phyloP scores from a whole-genome alignment of 1,140 invertebrate species.

The Heterodera carotae region DNA sequence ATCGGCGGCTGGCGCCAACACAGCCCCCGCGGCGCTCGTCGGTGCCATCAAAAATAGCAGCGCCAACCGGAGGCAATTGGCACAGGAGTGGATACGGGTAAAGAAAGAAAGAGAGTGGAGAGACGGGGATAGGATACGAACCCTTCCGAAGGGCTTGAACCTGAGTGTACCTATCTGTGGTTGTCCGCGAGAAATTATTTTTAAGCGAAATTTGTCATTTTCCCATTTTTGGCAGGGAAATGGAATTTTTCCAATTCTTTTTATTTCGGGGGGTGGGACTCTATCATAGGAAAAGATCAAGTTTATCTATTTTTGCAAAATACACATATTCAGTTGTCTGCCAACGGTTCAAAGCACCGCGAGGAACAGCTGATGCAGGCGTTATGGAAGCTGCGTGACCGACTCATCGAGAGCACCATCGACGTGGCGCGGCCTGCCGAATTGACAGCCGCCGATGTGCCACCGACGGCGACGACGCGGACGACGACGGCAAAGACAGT shows the following conservation, averaged over 20 bases:
- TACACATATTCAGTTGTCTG: constrained; percentile 1
- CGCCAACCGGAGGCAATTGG: background rate
- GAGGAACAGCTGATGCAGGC: constrained; percentile 18
- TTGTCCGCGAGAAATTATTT: no score
- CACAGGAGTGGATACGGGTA: constrained; percentile 26
- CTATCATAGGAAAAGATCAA: no score
- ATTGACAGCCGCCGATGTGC: background rate
- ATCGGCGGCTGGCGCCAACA: background rate
- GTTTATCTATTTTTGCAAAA: no score
- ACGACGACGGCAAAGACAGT: no score
- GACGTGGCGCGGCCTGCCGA: constrained; percentile 4
- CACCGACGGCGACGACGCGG: background rate
- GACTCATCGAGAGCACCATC: constrained; percentile 21
- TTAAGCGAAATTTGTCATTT: no score
- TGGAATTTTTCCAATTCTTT: no score
- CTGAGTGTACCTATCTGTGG: no score
- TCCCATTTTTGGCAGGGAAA: no score
- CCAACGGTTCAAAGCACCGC: constrained; percentile 12
- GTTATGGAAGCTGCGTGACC: constrained; percentile 25
- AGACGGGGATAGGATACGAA: no score
- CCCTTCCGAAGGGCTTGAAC: no score
- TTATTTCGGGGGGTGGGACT: no score
- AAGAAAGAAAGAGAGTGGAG: no score
- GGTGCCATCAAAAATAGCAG: background rate
- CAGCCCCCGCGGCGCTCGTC: background rate